Evolutionary conservation across 2,797 vertebrate genomes (phyloP).

Genomic region (Silurus aristotelis): DNA sequence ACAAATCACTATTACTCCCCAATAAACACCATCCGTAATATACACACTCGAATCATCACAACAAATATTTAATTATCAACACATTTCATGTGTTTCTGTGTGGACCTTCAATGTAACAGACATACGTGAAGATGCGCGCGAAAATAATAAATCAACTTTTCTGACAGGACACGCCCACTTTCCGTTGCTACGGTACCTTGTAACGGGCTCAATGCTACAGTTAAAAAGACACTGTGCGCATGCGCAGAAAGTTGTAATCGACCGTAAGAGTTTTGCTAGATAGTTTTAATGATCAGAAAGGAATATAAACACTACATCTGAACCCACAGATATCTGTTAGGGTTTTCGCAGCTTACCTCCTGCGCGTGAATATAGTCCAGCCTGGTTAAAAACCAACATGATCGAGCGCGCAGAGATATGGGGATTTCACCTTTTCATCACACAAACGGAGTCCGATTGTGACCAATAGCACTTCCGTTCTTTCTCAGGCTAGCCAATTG

Average conservation of each 20-base stretch:
- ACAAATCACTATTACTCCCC: no score
- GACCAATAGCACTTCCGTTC: background rate
- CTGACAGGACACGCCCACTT: background rate
- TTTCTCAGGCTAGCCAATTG: background rate
- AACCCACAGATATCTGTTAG: background rate
- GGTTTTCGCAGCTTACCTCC: background rate
- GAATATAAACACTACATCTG: background rate
- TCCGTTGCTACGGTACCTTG: slow-evolving; percentile 12
- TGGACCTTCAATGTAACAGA: background rate
- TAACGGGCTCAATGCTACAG: background rate
- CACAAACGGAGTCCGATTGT: background rate
- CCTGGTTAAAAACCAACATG: background rate
- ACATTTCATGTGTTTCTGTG: background rate
- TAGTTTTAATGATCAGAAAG: background rate
- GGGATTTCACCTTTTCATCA: background rate
- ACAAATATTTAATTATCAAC: no score
- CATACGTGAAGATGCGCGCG: background rate
- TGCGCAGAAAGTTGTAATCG: background rate
- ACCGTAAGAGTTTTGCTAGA: background rate
- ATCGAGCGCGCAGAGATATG: background rate
- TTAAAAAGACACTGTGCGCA: slow-evolving; percentile 11
- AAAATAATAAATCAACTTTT: background rate
- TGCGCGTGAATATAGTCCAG: background rate
- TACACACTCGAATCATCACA: background rate
- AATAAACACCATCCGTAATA: background rate